These are phyloP conservation scores for Benthosema pterotum DNA, from an alignment of 2,797 vertebrate species.

Conservation along the genomic window DNA sequence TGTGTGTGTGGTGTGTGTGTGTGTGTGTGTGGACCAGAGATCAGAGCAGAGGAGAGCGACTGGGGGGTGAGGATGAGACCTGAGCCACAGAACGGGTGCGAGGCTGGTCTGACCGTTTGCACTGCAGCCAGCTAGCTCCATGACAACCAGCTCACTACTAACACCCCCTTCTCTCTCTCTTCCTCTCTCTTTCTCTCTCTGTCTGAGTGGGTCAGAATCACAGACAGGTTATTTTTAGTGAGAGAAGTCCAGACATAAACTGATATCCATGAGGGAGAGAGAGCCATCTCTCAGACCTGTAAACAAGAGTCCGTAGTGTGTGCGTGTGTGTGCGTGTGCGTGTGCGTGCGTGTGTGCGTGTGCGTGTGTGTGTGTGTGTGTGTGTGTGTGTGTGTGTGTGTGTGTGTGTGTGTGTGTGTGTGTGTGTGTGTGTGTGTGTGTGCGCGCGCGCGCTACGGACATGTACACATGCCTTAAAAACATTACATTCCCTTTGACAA, in stretches of 20 bases:
- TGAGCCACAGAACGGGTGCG: constrained; percentile 41
- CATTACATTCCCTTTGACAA: too few species aligned
- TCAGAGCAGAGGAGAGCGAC: constrained; percentile 45
- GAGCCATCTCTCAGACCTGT: constrained; percentile 50
- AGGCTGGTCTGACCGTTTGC: constrained; percentile 19
- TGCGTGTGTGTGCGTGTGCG: not conserved
- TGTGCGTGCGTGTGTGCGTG: constrained; percentile 1
- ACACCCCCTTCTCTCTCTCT: not conserved
- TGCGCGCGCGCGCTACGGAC: too few species aligned
- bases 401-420: constrained; percentile 41
- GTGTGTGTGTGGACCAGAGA: constrained; percentile 27
- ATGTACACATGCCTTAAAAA: too few species aligned
- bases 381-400: constrained; percentile 27
- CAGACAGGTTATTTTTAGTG: constrained; percentile 39
- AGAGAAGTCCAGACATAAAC: constrained; percentile 26
- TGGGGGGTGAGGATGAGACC: constrained; percentile 46
- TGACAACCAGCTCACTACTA: constrained; percentile 27
- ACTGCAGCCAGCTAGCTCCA: not conserved
- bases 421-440: too few species aligned
- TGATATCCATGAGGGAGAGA: constrained; percentile 45
- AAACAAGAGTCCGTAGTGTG: constrained; percentile 43
- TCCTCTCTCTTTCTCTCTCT: constrained; percentile 14
- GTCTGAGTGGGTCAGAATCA: constrained; percentile 30
- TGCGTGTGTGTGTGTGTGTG: constrained; percentile 1
- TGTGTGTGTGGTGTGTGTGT: too few species aligned